Conservation (phyloP, 2,888 invertebrate species). For the Drosophila prolongata region DNA sequence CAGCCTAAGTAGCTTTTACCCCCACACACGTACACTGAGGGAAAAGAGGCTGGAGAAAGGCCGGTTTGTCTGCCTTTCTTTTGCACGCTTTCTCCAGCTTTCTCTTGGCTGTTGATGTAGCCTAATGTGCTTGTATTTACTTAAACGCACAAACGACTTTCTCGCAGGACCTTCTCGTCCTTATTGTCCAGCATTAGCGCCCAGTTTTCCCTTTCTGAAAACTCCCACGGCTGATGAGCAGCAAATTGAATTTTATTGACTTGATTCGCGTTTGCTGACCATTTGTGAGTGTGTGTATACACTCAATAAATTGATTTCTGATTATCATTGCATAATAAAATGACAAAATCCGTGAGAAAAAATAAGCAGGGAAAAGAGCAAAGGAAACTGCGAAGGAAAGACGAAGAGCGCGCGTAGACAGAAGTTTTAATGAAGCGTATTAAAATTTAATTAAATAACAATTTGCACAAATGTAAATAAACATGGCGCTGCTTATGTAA, state of each 20-base stretch:
- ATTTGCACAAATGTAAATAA: slow-evolving; percentile 79
- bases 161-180: slow-evolving; percentile 10
- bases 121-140: slow-evolving; percentile 76
- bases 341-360: slow-evolving; percentile 51
- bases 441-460: slow-evolving; percentile 80
- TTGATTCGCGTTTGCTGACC: slow-evolving; percentile 58
- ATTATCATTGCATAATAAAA: slow-evolving; percentile 76
- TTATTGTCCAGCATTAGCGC: slow-evolving; percentile 56
- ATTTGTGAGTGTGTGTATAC: slow-evolving; percentile 45
- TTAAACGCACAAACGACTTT: slow-evolving; percentile 65
- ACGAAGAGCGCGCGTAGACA: slow-evolving; percentile 25
- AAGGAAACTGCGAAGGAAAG: neutral
- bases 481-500: slow-evolving; percentile 71
- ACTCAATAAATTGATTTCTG: slow-evolving; percentile 77
- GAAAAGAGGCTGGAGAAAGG: slow-evolving; percentile 3
- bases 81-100: neutral
- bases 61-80: neutral
- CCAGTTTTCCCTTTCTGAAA: slow-evolving; percentile 36
- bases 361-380: neutral
- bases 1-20: slow-evolving; percentile 55
- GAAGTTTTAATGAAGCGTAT: slow-evolving; percentile 77
- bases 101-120: slow-evolving; percentile 33
- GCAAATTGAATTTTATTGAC: slow-evolving; percentile 77
- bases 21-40: slow-evolving; percentile 6
- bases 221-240: slow-evolving; percentile 60